Conservation (phyloP, 1,140 invertebrate genomes). For the Dryas iulia region DNA sequence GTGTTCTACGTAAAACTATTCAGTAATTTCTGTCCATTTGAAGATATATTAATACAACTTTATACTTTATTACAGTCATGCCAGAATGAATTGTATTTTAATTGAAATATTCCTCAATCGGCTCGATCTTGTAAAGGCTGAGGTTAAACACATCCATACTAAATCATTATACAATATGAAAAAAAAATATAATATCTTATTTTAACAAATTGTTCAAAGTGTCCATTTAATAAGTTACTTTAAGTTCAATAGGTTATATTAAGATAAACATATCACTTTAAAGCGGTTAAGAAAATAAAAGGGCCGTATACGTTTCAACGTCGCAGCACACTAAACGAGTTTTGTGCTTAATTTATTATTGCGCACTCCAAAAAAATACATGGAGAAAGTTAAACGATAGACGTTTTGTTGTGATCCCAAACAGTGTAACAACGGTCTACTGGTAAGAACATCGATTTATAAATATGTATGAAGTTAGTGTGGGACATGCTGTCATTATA, state of each 20-base stretch:
- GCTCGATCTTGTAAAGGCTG: neutral
- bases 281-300: neutral
- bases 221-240: constrained; percentile 4
- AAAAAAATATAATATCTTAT: neutral
- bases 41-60: too few species aligned
- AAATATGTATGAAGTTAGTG: neutral
- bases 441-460: neutral
- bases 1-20: too few species aligned
- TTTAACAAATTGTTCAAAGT: neutral
- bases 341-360: neutral
- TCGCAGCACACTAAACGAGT: neutral
- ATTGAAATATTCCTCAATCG: neutral
- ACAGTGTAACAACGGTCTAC: neutral
- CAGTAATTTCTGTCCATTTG: too few species aligned
- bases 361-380: neutral
- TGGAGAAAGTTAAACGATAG: neutral
- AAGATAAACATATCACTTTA: neutral
- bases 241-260: constrained; percentile 8
- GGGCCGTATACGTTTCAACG: neutral
- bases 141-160: neutral
- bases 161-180: neutral
- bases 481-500: neutral
- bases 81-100: neutral
- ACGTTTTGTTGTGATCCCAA: neutral
- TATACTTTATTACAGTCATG: too few species aligned